Conservation (phyloP, 2,113 vertebrate species). For the Serinus canaria region DNA sequence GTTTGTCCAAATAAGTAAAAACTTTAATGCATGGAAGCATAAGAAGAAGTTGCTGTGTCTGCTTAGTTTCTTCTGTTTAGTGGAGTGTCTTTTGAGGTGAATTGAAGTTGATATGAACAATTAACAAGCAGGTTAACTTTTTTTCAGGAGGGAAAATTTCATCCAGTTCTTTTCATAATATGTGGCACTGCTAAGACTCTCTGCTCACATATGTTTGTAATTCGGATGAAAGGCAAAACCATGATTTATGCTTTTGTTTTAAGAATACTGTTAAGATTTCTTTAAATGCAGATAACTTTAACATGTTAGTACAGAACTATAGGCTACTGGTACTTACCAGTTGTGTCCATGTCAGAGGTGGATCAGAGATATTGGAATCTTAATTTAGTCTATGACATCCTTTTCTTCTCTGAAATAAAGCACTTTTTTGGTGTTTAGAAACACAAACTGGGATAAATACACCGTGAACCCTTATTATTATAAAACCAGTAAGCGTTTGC, state of each 20-base stretch:
- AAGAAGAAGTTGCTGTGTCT: background rate
- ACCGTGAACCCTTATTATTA: background rate
- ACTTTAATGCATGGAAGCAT: rapidly evolving
- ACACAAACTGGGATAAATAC: background rate
- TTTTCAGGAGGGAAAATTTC: background rate
- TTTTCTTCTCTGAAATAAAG: background rate
- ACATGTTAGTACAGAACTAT: background rate
- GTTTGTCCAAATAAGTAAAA: background rate
- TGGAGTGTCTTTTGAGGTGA: background rate
- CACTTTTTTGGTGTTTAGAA: background rate
- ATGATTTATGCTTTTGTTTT: background rate
- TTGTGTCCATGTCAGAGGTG: background rate
- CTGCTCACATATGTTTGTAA: background rate
- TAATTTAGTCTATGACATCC: background rate
- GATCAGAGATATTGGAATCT: background rate
- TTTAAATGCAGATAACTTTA: background rate
- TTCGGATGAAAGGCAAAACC: background rate
- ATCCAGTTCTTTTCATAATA: background rate
- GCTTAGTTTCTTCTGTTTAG: background rate
- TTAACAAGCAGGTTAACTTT: background rate
- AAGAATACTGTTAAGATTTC: background rate
- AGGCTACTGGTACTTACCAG: background rate
- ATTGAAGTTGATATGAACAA: background rate
- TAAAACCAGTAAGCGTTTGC: background rate
- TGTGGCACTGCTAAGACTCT: background rate